Evolutionary conservation across 1,140 invertebrate species (phyloP).

Genomic region (Diprion similis): DNA sequence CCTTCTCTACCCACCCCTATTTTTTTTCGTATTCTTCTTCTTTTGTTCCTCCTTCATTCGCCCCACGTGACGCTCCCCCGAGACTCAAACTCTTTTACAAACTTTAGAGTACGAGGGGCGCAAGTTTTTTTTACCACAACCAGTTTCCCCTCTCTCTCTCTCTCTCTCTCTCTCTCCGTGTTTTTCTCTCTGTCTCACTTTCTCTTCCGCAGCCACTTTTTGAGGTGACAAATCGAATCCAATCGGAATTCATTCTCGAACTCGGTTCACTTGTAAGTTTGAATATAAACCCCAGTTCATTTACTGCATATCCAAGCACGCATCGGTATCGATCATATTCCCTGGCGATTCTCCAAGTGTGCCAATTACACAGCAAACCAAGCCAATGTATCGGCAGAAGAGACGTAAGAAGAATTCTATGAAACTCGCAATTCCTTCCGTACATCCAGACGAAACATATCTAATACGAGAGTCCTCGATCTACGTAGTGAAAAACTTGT

Average conservation of each 20-base stretch:
- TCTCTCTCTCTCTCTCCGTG: not conserved
- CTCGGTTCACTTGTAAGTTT: not conserved
- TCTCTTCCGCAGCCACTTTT: not conserved
- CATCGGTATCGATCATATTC: no score
- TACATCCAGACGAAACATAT: no score
- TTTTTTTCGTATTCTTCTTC: slow-evolving; percentile 21
- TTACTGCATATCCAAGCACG: no score
- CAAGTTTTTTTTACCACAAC: slow-evolving; percentile 32
- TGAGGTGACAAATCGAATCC: not conserved
- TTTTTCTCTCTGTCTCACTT: not conserved
- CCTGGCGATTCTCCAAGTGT: no score
- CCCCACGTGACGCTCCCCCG: not conserved
- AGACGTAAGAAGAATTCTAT: no score
- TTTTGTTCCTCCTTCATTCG: slow-evolving; percentile 2
- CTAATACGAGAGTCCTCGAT: not conserved
- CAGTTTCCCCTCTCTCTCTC: slow-evolving; percentile 5
- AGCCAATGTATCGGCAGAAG: no score
- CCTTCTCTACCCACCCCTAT: not conserved
- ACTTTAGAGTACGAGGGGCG: slow-evolving; percentile 23
- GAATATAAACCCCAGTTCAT: not conserved
- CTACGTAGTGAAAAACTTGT: no score
- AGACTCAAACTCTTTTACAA: slow-evolving; percentile 34
- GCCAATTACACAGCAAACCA: no score
- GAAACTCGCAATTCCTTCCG: no score
- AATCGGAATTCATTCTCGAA: not conserved